Conservation (phyloP, 2,888 invertebrate species). For the Lottia gigantea region DNA sequence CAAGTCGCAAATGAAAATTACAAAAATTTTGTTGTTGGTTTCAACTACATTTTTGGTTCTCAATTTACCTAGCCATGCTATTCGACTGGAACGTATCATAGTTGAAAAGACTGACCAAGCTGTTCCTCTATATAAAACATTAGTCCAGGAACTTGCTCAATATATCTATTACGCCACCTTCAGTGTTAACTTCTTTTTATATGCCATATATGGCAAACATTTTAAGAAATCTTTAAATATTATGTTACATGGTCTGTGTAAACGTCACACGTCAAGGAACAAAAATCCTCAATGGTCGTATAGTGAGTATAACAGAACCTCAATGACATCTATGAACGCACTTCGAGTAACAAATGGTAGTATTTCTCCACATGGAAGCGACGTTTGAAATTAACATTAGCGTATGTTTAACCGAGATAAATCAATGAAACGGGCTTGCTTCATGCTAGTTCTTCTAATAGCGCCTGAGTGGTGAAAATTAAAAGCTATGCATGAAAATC, state of each 20-base stretch:
- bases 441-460: no score
- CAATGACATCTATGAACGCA: slow-evolving; percentile 17
- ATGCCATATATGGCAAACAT: slow-evolving; percentile 44
- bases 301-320: slow-evolving; percentile 18
- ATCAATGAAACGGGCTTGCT: no score
- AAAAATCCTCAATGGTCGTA: slow-evolving; percentile 9
- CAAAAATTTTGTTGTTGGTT: slow-evolving; percentile 49
- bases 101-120: slow-evolving; percentile 14
- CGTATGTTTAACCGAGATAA: no score
- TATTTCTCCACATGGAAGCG: neutral
- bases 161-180: slow-evolving; percentile 46
- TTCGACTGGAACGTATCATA: slow-evolving; percentile 45
- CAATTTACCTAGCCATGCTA: slow-evolving; percentile 55
- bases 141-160: slow-evolving; percentile 40
- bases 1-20: slow-evolving; percentile 43
- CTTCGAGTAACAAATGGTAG: neutral
- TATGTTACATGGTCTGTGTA: slow-evolving; percentile 23
- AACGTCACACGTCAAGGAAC: slow-evolving; percentile 6
- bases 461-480: no score
- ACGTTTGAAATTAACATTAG: no score
- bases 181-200: slow-evolving; percentile 47
- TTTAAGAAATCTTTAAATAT: slow-evolving; percentile 36
- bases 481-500: no score
- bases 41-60: slow-evolving; percentile 54
- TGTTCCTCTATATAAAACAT: slow-evolving; percentile 3